These are phyloP conservation scores for Crax fasciolata DNA, from an alignment of 2,797 vertebrate genomes.

Conservation along the genomic window DNA sequence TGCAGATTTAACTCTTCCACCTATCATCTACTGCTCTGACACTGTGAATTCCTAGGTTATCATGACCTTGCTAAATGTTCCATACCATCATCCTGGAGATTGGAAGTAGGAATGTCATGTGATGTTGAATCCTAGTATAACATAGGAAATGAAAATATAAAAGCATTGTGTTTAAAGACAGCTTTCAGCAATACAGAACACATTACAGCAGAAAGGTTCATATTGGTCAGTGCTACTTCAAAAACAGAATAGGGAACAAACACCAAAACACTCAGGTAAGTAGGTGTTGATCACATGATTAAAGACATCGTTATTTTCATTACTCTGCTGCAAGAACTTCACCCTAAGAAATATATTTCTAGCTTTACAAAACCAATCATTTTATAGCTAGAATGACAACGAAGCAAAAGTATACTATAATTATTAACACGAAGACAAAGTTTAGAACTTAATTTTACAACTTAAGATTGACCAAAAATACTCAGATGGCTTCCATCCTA, in stretches of 20 bases:
- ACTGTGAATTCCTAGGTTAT: not conserved
- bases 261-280: not conserved
- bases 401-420: not conserved
- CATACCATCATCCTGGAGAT: not conserved
- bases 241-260: conserved; percentile 12
- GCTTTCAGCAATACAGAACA: conserved; percentile 15
- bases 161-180: not conserved
- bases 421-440: conserved; percentile 13
- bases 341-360: not conserved
- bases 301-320: not conserved
- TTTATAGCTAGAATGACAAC: not conserved
- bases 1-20: not conserved
- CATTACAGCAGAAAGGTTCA: not conserved
- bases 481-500: not conserved
- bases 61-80: not conserved
- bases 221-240: conserved; percentile 19
- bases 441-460: not conserved
- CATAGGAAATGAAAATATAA: not conserved
- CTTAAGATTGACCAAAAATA: not conserved
- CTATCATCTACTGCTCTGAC: not conserved
- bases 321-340: not conserved
- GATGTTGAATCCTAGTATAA: not conserved
- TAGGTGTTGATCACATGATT: not conserved
- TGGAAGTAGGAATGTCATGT: conserved; percentile 52
- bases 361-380: not conserved